Conservation (phyloP, 2,888 invertebrate genomes). For the Drosophila ezoana region DNA sequence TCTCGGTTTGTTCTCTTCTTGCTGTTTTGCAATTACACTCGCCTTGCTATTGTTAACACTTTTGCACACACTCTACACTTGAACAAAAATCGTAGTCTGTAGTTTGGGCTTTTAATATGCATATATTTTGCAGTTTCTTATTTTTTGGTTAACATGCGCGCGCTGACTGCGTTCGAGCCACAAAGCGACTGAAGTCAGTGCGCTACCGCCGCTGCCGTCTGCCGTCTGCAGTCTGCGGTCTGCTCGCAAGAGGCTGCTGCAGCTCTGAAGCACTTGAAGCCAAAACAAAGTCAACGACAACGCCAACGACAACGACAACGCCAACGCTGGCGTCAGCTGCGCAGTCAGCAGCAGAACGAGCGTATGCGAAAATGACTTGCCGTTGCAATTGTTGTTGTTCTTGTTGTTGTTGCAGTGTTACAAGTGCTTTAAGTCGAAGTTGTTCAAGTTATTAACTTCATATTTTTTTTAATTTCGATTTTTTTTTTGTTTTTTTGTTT, state of each 20-base stretch:
- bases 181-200: slow-evolving; percentile 67
- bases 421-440: slow-evolving; percentile 42
- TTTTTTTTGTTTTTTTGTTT: neutral
- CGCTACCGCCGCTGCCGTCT: slow-evolving; percentile 32
- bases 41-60: slow-evolving; percentile 26
- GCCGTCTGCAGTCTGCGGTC: slow-evolving; percentile 33
- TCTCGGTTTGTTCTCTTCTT: neutral
- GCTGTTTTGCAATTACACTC: slow-evolving; percentile 5
- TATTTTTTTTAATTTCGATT: neutral
- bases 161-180: slow-evolving; percentile 56
- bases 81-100: slow-evolving; percentile 35
- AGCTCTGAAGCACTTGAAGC: slow-evolving; percentile 47
- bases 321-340: slow-evolving; percentile 52
- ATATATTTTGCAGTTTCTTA: neutral
- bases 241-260: slow-evolving; percentile 39
- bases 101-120: neutral
- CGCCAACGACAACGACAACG: slow-evolving; percentile 47
- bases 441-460: slow-evolving; percentile 28
- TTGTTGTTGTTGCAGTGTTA: slow-evolving; percentile 23
- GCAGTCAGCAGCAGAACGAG: slow-evolving; percentile 42
- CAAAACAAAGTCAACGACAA: slow-evolving; percentile 60
- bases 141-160: slow-evolving; percentile 48
- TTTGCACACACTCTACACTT: slow-evolving; percentile 27
- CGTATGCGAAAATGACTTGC: slow-evolving; percentile 55
- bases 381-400: slow-evolving; percentile 42